Percentiles rank a stretch among this genome's conserved stretches.
These are phyloP conservation scores for Eledona agricola DNA, from an alignment of 2,888 invertebrate species.

Conservation along the genomic window DNA sequence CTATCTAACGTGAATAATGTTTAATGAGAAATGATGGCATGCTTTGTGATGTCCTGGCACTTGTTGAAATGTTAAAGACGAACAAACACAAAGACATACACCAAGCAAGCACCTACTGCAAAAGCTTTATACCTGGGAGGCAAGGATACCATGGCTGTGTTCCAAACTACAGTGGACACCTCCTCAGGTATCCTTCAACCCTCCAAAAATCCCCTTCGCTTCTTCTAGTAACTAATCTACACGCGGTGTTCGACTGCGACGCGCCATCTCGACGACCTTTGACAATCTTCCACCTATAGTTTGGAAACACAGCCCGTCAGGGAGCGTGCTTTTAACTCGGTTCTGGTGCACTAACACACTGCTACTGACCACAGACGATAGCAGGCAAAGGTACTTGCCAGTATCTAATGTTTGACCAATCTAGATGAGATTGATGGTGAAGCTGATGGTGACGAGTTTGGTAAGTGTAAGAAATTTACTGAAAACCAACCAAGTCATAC, in stretches of 20 bases:
- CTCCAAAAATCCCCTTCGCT: slow-evolving; percentile 53
- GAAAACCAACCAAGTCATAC: too few relatives aligned
- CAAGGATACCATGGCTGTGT: slow-evolving; percentile 72
- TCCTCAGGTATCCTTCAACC: slow-evolving; percentile 60
- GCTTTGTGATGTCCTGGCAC: slow-evolving; percentile 13
- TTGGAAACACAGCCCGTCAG: slow-evolving; percentile 64
- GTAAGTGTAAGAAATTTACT: too few relatives aligned
- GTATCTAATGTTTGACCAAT: slow-evolving; percentile 11
- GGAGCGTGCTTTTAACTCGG: slow-evolving; percentile 52
- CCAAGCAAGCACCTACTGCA: slow-evolving; percentile 50
- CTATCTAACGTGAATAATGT: too few relatives aligned
- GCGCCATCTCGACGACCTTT: slow-evolving; percentile 51
- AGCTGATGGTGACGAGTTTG: too few relatives aligned
- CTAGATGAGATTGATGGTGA: too few relatives aligned
- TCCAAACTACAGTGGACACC: slow-evolving; percentile 67
- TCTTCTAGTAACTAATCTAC: slow-evolving; percentile 49
- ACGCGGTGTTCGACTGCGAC: slow-evolving; percentile 51
- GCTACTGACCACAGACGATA: slow-evolving; percentile 46
- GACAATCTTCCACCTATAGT: slow-evolving; percentile 62
- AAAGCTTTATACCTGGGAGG: slow-evolving; percentile 67
- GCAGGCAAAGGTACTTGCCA: slow-evolving; percentile 13
- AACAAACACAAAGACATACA: slow-evolving; percentile 34
- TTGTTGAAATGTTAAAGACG: slow-evolving; percentile 7
- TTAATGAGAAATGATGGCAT: slow-evolving; percentile 22
- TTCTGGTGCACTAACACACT: slow-evolving; percentile 49